These are phyloP conservation scores for Clarias gariepinus DNA, from an alignment of 2,113 vertebrate species.

Conservation along the genomic window DNA sequence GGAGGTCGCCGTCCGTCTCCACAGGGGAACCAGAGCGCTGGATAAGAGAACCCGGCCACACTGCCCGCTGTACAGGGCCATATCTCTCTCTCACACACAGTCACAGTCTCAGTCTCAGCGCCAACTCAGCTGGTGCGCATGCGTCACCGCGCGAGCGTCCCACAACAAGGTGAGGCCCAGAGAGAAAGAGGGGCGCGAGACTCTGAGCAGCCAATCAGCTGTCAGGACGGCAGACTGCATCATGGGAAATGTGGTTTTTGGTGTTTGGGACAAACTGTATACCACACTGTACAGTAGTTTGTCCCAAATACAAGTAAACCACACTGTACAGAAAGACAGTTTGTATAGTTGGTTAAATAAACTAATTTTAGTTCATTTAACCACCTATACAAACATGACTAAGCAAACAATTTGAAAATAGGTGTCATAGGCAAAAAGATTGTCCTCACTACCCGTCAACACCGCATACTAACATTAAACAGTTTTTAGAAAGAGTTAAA, in stretches of 20 bases:
- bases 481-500: no score
- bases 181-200: slow-evolving; percentile 19
- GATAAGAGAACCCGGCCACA: slow-evolving; percentile 49
- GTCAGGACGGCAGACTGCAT: neutral
- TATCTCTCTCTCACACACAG: neutral
- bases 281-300: no score
- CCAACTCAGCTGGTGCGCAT: neutral
- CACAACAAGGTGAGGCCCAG: neutral
- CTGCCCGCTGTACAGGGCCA: slow-evolving; percentile 53
- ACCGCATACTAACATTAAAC: no score
- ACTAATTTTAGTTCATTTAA: no score
- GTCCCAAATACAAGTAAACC: no score
- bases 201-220: slow-evolving; percentile 54
- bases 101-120: neutral
- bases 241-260: slow-evolving; percentile 63
- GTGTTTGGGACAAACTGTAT: neutral
- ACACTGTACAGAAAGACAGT: no score
- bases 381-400: no score
- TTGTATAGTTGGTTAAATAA: no score
- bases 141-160: neutral
- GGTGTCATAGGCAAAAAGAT: no score
- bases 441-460: no score
- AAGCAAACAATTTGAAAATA: no score
- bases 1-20: slow-evolving; percentile 18
- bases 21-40: neutral